These are phyloP conservation scores for Holcopasites calliopsidis DNA, from an alignment of 1,140 invertebrate genomes.

Conservation along the genomic window DNA sequence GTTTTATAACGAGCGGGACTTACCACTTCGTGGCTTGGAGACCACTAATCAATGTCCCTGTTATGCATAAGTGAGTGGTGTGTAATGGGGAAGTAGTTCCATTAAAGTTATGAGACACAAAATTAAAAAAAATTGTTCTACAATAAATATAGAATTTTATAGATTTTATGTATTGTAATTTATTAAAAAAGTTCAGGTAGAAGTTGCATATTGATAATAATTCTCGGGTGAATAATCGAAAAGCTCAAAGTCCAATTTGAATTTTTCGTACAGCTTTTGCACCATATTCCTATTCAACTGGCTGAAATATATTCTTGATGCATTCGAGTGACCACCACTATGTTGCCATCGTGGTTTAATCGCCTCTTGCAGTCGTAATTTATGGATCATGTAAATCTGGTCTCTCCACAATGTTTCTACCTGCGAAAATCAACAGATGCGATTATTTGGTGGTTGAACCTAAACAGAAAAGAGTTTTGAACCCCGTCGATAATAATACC, in stretches of 20 bases:
- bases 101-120: too few species aligned
- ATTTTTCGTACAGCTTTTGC: conserved; percentile 78
- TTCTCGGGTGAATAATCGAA: conserved; percentile 78
- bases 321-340: conserved; percentile 43
- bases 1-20: background rate
- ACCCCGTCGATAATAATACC: too few species aligned
- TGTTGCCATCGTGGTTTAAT: conserved; percentile 78
- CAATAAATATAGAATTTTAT: too few species aligned
- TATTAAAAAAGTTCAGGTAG: background rate
- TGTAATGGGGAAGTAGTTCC: too few species aligned
- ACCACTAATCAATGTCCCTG: too few species aligned
- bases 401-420: conserved; percentile 82
- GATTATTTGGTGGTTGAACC: too few species aligned
- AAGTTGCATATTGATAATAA: conserved; percentile 71
- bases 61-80: too few species aligned
- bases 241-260: conserved; percentile 80
- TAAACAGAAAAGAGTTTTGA: too few species aligned
- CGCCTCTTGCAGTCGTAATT: conserved; percentile 61
- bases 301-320: conserved; percentile 75
- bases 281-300: conserved; percentile 76
- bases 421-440: conserved; percentile 34
- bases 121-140: too few species aligned
- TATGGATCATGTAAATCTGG: conserved; percentile 77
- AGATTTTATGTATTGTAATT: too few species aligned
- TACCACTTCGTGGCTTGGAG: background rate